Evolutionary conservation across 1,140 invertebrate species (phyloP).

Genomic region (Temnothorax longispinosus): DNA sequence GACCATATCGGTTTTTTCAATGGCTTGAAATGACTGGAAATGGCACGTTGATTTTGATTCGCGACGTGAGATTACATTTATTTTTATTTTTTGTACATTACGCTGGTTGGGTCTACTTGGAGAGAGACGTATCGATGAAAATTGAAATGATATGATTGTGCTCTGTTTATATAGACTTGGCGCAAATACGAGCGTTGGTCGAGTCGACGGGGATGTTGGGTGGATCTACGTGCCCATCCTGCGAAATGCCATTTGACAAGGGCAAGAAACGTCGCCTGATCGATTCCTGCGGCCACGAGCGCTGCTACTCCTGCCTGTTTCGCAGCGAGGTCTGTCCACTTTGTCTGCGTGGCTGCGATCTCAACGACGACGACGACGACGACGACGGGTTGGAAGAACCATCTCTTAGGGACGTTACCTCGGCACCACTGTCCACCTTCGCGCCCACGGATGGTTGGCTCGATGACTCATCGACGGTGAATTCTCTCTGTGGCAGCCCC

Average conservation of each 20-base stretch:
- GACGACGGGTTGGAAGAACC: slow-evolving; percentile 72
- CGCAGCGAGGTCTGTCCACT: slow-evolving; percentile 96
- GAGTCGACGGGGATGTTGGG: slow-evolving; percentile 89
- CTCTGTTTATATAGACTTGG: slow-evolving; percentile 88
- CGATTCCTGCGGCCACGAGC: slow-evolving; percentile 97
- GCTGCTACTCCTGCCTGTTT: slow-evolving; percentile 97
- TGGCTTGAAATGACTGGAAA: background rate
- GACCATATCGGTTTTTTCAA: too few species aligned
- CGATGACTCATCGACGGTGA: slow-evolving; percentile 81
- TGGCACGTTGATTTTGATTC: background rate
- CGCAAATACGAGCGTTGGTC: slow-evolving; percentile 89
- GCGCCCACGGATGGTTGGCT: slow-evolving; percentile 78
- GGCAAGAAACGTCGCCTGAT: slow-evolving; percentile 97
- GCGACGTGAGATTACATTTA: background rate
- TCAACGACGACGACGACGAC: slow-evolving; percentile 74
- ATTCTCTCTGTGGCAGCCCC: slow-evolving; percentile 83
- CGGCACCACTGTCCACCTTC: slow-evolving; percentile 73
- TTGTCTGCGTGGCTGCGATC: slow-evolving; percentile 85
- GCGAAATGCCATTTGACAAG: slow-evolving; percentile 97
- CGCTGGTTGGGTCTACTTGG: too few species aligned
- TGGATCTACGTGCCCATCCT: slow-evolving; percentile 91
- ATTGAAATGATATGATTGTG: too few species aligned
- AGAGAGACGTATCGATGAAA: too few species aligned
- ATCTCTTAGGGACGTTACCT: slow-evolving; percentile 62
- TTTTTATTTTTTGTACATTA: background rate